A percentile compares a stretch with the other conserved stretches of the same genome.
Evolutionary conservation across 1,140 invertebrate genomes (phyloP).

Genomic region (Drosophila virilis): DNA sequence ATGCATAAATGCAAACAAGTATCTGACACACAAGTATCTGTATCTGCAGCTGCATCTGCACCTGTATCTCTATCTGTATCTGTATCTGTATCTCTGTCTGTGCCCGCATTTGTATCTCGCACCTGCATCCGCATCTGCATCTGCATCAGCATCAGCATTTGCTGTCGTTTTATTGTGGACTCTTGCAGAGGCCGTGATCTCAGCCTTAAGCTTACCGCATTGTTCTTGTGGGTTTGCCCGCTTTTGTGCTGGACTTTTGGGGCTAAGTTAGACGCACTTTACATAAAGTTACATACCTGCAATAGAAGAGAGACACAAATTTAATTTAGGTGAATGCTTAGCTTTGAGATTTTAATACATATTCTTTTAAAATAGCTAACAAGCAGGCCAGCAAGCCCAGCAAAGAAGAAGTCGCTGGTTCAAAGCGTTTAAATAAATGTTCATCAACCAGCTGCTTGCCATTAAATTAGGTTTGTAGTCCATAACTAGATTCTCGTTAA

Average conservation of each 20-base stretch:
- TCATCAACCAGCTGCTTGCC: too few relatives aligned
- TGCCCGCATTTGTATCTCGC: neutral
- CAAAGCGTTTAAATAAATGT: too few relatives aligned
- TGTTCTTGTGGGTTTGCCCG: slow-evolving; percentile 9
- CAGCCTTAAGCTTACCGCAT: slow-evolving; percentile 39
- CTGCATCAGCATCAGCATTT: neutral
- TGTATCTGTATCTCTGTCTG: slow-evolving; percentile 8
- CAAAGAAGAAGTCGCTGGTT: too few relatives aligned
- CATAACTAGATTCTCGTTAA: too few relatives aligned
- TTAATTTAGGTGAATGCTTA: too few relatives aligned
- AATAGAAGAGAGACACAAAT: slow-evolving; percentile 18
- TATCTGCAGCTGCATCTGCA: slow-evolving; percentile 5
- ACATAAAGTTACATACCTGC: slow-evolving; percentile 45
- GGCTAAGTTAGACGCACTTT: neutral
- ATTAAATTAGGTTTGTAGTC: too few relatives aligned
- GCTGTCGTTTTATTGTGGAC: neutral
- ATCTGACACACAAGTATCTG: neutral
- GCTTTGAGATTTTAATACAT: too few relatives aligned
- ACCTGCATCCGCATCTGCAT: slow-evolving; percentile 7
- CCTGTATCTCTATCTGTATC: slow-evolving; percentile 2
- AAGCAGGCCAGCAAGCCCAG: too few relatives aligned
- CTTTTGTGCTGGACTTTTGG: neutral
- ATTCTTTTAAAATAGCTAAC: too few relatives aligned
- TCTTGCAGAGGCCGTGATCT: slow-evolving; percentile 31
- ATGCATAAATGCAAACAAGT: slow-evolving; percentile 38